A percentile compares a stretch with the other conserved stretches of the same genome.
phyloP scores from a whole-genome alignment of 35 echinoderm and acorn worm species.

The Antedon bifida region DNA sequence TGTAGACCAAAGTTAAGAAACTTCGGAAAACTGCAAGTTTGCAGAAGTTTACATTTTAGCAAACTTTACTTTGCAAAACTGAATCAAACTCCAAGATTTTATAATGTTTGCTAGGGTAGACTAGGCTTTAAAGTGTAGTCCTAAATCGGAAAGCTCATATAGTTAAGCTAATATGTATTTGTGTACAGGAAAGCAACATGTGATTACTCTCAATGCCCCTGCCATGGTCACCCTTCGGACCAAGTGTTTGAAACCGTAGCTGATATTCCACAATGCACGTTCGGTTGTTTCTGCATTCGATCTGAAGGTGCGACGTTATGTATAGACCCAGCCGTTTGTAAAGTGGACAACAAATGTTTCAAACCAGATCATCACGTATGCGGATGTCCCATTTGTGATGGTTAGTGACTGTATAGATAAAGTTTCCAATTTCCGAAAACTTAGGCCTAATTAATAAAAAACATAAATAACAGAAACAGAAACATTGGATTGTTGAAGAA shows the following conservation, averaged over 20 bases:
- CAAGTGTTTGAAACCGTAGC: background rate
- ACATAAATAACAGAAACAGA: too few relatives aligned
- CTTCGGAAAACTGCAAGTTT: too few relatives aligned
- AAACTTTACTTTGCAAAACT: too few relatives aligned
- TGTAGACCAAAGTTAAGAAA: too few relatives aligned
- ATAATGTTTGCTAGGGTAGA: too few relatives aligned
- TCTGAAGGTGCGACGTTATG: background rate
- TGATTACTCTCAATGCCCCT: background rate
- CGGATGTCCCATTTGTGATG: background rate
- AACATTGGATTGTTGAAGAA: too few relatives aligned
- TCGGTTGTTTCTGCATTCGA: background rate
- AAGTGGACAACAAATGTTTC: background rate
- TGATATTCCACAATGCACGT: background rate
- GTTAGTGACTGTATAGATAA: background rate
- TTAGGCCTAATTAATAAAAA: too few relatives aligned
- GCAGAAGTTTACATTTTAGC: too few relatives aligned
- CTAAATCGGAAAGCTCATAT: too few relatives aligned
- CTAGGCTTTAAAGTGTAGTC: too few relatives aligned
- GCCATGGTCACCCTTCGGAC: background rate
- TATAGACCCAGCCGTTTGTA: background rate
- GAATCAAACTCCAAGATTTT: too few relatives aligned
- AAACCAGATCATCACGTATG: background rate
- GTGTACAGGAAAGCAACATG: background rate
- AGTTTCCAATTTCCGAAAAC: too few relatives aligned
- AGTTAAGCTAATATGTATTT: background rate